Evolutionary conservation across 2,888 invertebrate genomes (phyloP), one percentile per base, ranked within the genome.

Genomic region (Dryobotodes eremita): DNA sequence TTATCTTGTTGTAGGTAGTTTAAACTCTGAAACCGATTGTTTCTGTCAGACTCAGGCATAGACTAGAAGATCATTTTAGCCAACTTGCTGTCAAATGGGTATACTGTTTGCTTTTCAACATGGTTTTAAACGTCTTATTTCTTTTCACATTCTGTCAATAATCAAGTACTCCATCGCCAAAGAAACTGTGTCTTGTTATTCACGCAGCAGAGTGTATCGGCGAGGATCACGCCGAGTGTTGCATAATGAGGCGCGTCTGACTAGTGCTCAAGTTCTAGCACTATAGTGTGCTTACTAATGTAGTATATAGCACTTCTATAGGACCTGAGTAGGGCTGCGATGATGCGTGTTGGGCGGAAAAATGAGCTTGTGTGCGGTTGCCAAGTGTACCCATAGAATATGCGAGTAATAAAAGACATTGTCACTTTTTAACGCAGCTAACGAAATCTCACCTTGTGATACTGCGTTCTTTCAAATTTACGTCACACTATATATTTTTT

Each of bases 161-260:
- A 42, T 23, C 2, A 15, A 11, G 23, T 17, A 8, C 5, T 31
- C 17, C 0, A 46, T 57, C 15, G n/a, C 23, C 31, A 64, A 71
- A 84, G 57, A 84, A 80, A 73, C 13, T 31, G 17, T 23, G 57
- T 72, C 61, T 71, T 48, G 55, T 64, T 79, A 62, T 86, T 74
- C 71, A 79, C 48, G 59, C 42, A 65, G 61, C 53, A 36, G 76
- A 76, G 62, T 70, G 80, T 77, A 85, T 87, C 75, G 71, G 66
- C 50, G 72, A 26, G 82, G 65, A 68, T 81, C 71, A 64, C 71
- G 74, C 61, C 17, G 71, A 86, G 86, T 71, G 79, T n/a, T 57
- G 75, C 50, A 77, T 86, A 86, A 86, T 88, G 86, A 86, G 83
- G 82, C 55, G 83, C 72, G 76, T 70, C 86, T 82, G 83, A 82